Conservation (phyloP, 2,888 invertebrate species). For the Xylota segnis region DNA sequence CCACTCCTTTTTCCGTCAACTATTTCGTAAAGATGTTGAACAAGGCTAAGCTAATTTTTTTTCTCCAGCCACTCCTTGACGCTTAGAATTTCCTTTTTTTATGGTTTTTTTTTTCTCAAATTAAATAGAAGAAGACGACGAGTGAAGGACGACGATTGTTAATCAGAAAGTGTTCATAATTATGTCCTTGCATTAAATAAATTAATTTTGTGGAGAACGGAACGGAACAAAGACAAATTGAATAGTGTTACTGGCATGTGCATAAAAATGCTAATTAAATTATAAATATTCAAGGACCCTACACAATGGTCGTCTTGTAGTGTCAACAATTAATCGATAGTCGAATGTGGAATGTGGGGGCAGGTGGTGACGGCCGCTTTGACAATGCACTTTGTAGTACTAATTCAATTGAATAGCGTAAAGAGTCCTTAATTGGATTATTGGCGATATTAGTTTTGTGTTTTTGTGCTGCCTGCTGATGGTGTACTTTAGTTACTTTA, state of each 20-base stretch:
- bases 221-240: conserved; percentile 29
- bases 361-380: conserved; percentile 2
- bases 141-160: conserved; percentile 21
- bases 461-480: conserved; percentile 34
- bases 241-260: not conserved
- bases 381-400: conserved; percentile 57
- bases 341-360: not conserved
- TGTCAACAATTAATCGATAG: conserved; percentile 51
- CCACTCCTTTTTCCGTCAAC: conserved; percentile 52
- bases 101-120: not conserved
- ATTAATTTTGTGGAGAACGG: conserved; percentile 2
- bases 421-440: conserved; percentile 74
- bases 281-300: conserved; percentile 34
- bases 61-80: conserved; percentile 33
- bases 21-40: conserved; percentile 21
- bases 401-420: conserved; percentile 70
- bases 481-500: conserved; percentile 58
- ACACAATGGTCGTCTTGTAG: not conserved
- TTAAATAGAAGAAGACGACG: not conserved
- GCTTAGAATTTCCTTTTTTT: not conserved
- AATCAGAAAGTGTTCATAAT: not conserved
- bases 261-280: conserved; percentile 54
- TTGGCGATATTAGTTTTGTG: conserved; percentile 62
- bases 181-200: conserved; percentile 21
- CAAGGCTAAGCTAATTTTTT: conserved; percentile 69